These are phyloP conservation scores for Rafetus swinhoei DNA, from an alignment of 2,113 vertebrate species.

Conservation along the genomic window DNA sequence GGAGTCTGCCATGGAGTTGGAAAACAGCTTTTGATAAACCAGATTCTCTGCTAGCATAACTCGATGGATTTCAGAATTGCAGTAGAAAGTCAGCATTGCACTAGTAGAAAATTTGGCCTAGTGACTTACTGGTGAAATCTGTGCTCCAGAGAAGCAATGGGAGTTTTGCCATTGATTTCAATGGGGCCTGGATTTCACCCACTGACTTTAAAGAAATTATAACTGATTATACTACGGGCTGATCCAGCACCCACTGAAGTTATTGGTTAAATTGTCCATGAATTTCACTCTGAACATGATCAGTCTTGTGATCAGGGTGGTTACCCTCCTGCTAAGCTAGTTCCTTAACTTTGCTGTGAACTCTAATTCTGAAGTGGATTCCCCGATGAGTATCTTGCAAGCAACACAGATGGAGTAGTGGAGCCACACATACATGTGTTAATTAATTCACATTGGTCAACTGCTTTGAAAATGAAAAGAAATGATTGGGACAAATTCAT, in stretches of 20 bases:
- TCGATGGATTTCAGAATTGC: neutral
- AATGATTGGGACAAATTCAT: conserved; percentile 1
- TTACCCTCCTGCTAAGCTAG: accelerated
- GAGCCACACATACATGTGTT: neutral
- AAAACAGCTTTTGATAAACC: neutral
- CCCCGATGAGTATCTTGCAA: neutral
- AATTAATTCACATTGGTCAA: neutral
- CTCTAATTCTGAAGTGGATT: accelerated
- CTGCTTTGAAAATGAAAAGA: conserved; percentile 33
- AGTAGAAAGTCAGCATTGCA: neutral
- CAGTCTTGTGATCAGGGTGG: neutral
- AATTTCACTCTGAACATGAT: neutral
- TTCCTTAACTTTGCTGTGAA: neutral
- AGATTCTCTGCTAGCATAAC: accelerated
- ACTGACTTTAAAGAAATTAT: neutral
- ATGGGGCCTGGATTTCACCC: accelerated
- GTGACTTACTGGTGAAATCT: accelerated
- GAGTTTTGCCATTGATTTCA: accelerated
- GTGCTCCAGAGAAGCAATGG: accelerated
- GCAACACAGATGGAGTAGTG: neutral
- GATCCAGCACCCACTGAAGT: neutral
- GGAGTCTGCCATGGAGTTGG: neutral
- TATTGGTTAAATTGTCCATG: accelerated
- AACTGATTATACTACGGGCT: accelerated
- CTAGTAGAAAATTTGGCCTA: accelerated